phyloP scores from a whole-genome alignment of 1,140 invertebrate species.

The Cyphomyrmex costatus region DNA sequence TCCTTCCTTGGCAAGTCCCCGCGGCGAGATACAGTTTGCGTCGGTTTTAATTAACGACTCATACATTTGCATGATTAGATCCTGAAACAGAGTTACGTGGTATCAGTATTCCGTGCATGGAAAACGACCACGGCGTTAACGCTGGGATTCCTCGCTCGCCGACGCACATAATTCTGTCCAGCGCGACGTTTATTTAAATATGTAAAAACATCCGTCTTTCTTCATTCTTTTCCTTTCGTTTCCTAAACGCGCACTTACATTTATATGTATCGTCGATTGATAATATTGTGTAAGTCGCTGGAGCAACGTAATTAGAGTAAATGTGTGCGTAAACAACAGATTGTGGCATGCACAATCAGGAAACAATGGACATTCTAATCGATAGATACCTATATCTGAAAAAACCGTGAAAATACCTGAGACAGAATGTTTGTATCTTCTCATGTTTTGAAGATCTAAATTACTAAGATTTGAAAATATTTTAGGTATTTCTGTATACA shows the following conservation, averaged over 20 bases:
- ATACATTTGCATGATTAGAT: slow-evolving; percentile 77
- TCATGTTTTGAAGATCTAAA: not conserved
- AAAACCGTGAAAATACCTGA: not conserved
- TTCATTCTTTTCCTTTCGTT: not conserved
- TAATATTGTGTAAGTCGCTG: not conserved
- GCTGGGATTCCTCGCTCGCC: slow-evolving; percentile 50
- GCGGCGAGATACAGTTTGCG: slow-evolving; percentile 39
- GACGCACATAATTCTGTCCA: slow-evolving; percentile 52
- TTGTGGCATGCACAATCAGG: too few species aligned
- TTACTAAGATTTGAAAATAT: not conserved
- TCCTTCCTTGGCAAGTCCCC: not conserved
- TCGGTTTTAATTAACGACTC: slow-evolving; percentile 73
- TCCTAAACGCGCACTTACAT: not conserved
- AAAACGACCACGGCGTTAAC: slow-evolving; percentile 65
- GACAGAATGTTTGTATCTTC: not conserved
- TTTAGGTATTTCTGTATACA: not conserved
- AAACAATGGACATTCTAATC: not conserved
- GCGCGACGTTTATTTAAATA: slow-evolving; percentile 59
- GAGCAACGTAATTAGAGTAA: slow-evolving; percentile 3
- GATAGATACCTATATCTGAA: not conserved
- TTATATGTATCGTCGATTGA: not conserved
- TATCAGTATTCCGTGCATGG: slow-evolving; percentile 68
- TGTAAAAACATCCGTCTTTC: slow-evolving; percentile 65
- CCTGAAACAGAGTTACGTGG: slow-evolving; percentile 66
- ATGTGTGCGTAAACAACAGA: not conserved